Conservation (phyloP, 1,140 invertebrate genomes). For the Melanaphis sacchari region DNA sequence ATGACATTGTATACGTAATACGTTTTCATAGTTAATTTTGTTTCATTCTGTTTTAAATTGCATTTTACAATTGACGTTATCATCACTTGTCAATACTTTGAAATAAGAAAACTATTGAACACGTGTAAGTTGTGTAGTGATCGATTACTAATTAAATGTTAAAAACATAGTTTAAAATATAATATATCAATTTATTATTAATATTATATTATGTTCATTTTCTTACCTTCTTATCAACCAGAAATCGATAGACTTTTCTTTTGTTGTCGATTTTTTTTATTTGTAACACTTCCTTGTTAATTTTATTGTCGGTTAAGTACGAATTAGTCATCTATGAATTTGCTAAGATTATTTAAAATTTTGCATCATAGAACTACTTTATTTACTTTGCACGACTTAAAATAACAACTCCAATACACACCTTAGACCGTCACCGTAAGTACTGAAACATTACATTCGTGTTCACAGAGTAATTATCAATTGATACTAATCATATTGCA, state of each 20-base stretch:
- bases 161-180: neutral
- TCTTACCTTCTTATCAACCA: neutral
- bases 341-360: neutral
- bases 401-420: neutral
- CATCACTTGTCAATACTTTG: neutral
- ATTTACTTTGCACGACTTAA: neutral
- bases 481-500: constrained; percentile 42
- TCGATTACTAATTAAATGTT: too few relatives aligned
- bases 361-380: neutral
- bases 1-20: too few relatives aligned
- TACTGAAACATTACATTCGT: constrained; percentile 38
- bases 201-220: neutral
- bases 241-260: neutral
- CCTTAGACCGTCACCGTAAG: neutral
- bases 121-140: too few relatives aligned
- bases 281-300: neutral
- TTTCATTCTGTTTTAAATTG: too few relatives aligned
- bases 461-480: neutral
- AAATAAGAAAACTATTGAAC: neutral
- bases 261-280: neutral
- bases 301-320: neutral
- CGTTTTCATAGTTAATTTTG: too few relatives aligned
- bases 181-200: neutral
- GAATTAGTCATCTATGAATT: neutral
- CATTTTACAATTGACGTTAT: neutral